Conservation (phyloP, 2,888 invertebrate species). For the Lacanobia oleracea region DNA sequence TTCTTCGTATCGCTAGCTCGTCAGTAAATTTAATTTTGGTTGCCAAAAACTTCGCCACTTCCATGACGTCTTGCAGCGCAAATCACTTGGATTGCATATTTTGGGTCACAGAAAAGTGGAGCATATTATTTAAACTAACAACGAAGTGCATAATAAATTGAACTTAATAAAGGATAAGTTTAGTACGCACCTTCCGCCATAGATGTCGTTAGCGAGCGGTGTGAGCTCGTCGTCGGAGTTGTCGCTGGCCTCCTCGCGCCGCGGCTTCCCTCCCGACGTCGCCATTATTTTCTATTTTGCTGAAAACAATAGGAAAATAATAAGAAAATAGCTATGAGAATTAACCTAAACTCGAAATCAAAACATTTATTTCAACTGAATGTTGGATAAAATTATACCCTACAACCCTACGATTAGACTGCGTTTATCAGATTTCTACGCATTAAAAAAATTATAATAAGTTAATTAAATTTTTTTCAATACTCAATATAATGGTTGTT, state of each 20-base stretch:
- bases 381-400: background rate
- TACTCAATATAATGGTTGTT: background rate
- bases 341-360: background rate
- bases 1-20: too few relatives aligned
- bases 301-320: constrained; percentile 68
- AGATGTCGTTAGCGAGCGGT: constrained; percentile 96
- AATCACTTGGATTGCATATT: background rate
- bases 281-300: constrained; percentile 87
- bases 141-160: background rate
- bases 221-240: constrained; percentile 97
- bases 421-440: too few relatives aligned
- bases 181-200: constrained; percentile 95
- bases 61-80: background rate
- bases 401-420: too few relatives aligned
- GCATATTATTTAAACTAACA: background rate
- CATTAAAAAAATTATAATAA: too few relatives aligned
- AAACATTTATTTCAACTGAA: background rate
- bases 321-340: background rate
- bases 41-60: background rate
- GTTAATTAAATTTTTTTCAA: too few relatives aligned
- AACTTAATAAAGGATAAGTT: background rate
- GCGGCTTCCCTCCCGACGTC: constrained; percentile 92
- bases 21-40: background rate
- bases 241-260: constrained; percentile 93
- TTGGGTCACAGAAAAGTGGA: background rate